Conservation (phyloP, 37 sponge, comb jelly and placozoan species). For the Beroe ovata region DNA sequence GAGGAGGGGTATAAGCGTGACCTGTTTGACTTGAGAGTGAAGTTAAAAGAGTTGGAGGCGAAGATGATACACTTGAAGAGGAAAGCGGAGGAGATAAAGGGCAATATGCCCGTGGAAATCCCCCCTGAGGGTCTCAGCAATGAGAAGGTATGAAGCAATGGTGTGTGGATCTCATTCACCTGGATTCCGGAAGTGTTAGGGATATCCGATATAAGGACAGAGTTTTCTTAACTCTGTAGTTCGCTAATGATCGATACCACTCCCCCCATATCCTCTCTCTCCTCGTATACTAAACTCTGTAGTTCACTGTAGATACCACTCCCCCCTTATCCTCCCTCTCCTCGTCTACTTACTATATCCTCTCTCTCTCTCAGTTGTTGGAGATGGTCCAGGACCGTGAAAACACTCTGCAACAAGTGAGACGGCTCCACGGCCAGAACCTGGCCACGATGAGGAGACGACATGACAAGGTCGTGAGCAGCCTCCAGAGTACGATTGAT, state of each 20-base stretch:
- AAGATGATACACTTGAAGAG: constrained; percentile 43
- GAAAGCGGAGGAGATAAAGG: constrained; percentile 19
- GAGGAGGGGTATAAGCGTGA: constrained; percentile 23
- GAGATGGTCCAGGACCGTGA: constrained; percentile 32
- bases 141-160: constrained; percentile 41
- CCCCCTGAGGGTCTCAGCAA: constrained; percentile 5
- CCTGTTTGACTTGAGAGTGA: constrained; percentile 20
- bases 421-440: constrained; percentile 44
- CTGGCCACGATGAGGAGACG: constrained; percentile 37
- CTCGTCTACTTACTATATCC: too few species aligned
- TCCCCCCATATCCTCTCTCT: too few species aligned
- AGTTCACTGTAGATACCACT: too few species aligned
- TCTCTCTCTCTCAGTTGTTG: background rate
- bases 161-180: too few species aligned
- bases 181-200: too few species aligned
- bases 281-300: too few species aligned
- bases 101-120: background rate
- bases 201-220: too few species aligned
- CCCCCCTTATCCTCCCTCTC: too few species aligned
- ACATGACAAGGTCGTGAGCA: constrained; percentile 32
- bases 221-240: too few species aligned
- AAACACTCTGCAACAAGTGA: constrained; percentile 19
- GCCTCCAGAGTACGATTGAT: constrained; percentile 5
- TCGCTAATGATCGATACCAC: too few species aligned
- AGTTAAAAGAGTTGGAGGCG: constrained; percentile 33